Evolutionary conservation across 1,140 invertebrate species (phyloP).

Genomic region (Heliconius hewitsoni): DNA sequence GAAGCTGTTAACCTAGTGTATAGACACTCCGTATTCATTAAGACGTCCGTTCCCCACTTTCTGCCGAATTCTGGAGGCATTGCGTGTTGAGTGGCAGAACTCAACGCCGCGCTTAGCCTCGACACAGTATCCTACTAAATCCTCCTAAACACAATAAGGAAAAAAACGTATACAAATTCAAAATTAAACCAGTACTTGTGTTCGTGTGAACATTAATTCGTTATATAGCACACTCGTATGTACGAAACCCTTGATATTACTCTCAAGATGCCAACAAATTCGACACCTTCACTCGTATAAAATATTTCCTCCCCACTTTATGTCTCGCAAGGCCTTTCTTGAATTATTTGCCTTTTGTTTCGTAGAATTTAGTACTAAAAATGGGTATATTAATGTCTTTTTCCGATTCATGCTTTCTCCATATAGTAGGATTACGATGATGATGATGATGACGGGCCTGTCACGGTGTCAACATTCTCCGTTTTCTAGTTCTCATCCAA

Average conservation of each 20-base stretch:
- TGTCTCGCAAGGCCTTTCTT: conserved; percentile 16
- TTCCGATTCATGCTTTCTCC: neutral
- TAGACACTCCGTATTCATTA: too few species aligned
- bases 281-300: conserved; percentile 18
- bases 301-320: conserved; percentile 23
- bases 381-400: neutral
- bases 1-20: too few species aligned
- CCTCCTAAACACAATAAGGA: neutral
- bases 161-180: neutral
- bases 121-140: neutral
- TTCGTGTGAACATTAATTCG: conserved; percentile 12
- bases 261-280: conserved; percentile 34
- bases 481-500: too few species aligned
- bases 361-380: conserved; percentile 2
- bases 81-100: too few species aligned
- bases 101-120: too few species aligned
- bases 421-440: too few species aligned
- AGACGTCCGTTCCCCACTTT: too few species aligned
- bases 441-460: too few species aligned
- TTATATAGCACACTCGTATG: conserved; percentile 16
- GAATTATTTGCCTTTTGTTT: conserved; percentile 17
- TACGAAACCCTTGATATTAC: conserved; percentile 25
- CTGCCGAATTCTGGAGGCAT: too few species aligned
- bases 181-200: neutral
- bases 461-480: too few species aligned